These are phyloP conservation scores for Chlamydotis undulata DNA, from an alignment of 2,113 vertebrate genomes.

Conservation along the genomic window DNA sequence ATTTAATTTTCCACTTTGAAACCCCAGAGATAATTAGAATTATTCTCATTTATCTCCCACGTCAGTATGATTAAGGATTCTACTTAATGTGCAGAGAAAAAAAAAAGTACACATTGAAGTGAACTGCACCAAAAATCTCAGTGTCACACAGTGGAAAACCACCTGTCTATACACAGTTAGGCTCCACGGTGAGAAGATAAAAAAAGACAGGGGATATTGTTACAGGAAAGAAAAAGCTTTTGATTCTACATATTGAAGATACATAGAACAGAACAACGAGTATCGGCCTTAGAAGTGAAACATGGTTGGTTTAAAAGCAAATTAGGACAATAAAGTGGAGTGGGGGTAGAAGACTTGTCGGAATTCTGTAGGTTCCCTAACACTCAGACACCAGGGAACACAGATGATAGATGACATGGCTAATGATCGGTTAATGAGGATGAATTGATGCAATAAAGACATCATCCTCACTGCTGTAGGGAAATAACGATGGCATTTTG, in stretches of 20 bases:
- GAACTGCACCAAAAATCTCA: not conserved
- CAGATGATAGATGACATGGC: not conserved
- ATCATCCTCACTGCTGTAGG: not conserved
- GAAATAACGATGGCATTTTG: not conserved
- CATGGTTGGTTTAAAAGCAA: not conserved
- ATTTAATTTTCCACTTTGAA: slow-evolving; percentile 63
- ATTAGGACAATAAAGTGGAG: not conserved
- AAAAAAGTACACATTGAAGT: not conserved
- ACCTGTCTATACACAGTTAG: not conserved
- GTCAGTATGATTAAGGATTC: slow-evolving; percentile 46
- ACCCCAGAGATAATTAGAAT: slow-evolving; percentile 55
- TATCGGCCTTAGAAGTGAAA: not conserved
- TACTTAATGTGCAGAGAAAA: not conserved
- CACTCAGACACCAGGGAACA: not conserved
- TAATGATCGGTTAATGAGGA: not conserved
- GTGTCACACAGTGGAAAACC: not conserved
- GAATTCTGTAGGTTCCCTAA: not conserved
- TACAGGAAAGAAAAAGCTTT: not conserved
- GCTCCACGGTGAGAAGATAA: not conserved
- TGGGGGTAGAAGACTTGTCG: not conserved
- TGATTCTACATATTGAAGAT: not conserved
- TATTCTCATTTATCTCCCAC: slow-evolving; percentile 45
- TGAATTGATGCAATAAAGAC: not conserved
- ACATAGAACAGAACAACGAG: not conserved
- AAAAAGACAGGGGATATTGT: not conserved